A percentile compares a stretch with the other conserved stretches of the same genome.
phyloP scores from a whole-genome alignment of 2,797 vertebrate genomes.

The Megalops cyprinoides region DNA sequence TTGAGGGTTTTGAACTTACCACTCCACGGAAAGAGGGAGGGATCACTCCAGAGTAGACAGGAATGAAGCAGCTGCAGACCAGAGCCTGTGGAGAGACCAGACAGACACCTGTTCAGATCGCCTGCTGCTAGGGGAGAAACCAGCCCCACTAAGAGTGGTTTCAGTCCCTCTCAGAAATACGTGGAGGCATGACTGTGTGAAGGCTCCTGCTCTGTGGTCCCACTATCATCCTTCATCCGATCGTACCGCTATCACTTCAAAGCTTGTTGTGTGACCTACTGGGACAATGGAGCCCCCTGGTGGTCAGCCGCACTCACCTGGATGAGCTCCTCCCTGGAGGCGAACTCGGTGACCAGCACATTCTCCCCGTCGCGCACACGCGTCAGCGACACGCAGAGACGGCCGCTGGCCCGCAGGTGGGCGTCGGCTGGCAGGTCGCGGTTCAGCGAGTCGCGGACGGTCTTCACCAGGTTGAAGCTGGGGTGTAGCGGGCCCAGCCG shows the following conservation, averaged over 20 bases:
- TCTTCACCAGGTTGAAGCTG: constrained; percentile 73
- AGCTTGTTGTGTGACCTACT: background rate
- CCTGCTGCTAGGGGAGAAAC: background rate
- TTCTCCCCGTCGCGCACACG: constrained; percentile 84
- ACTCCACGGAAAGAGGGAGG: constrained; percentile 87
- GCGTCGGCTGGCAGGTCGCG: constrained; percentile 75
- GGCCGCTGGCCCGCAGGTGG: constrained; percentile 76
- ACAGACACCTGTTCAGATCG: constrained; percentile 8
- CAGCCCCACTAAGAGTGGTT: background rate
- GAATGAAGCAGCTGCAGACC: constrained; percentile 86
- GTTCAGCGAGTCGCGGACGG: constrained; percentile 66
- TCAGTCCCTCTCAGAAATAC: too few species aligned
- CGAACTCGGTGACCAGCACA: constrained; percentile 82
- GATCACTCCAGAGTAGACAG: constrained; percentile 82
- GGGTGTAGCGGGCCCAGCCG: constrained; percentile 81
- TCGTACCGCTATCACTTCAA: too few species aligned
- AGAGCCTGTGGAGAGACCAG: constrained; percentile 73
- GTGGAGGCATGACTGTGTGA: too few species aligned
- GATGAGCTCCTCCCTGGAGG: constrained; percentile 84
- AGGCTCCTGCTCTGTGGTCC: too few species aligned
- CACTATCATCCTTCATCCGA: too few species aligned
- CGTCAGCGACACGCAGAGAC: constrained; percentile 83
- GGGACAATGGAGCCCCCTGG: background rate
- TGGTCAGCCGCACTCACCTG: constrained; percentile 70
- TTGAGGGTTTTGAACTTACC: constrained; percentile 76